These are phyloP conservation scores for Acipenser ruthenus DNA, from an alignment of 2,797 vertebrate genomes.

Conservation along the genomic window DNA sequence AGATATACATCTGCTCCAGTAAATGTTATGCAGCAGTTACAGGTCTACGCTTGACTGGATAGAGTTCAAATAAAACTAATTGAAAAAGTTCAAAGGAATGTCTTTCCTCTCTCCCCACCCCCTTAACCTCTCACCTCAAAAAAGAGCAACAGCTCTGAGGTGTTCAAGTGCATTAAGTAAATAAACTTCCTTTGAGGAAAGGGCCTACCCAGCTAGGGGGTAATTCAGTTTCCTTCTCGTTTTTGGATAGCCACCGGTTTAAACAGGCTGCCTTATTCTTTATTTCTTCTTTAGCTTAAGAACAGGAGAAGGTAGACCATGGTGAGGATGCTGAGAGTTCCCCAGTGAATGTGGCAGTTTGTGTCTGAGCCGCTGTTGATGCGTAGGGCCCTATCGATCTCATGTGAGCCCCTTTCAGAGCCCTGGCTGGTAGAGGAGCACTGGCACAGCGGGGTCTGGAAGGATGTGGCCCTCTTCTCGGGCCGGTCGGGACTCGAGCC, in stretches of 20 bases:
- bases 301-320: slow-evolving; percentile 41
- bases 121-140: slow-evolving; percentile 23
- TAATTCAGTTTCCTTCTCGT: slow-evolving; percentile 37
- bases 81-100: slow-evolving; percentile 38
- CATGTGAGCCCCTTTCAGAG: slow-evolving; percentile 47
- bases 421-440: slow-evolving; percentile 64
- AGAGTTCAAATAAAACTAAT: slow-evolving; percentile 50
- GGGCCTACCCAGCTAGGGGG: slow-evolving; percentile 38
- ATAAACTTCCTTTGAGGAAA: slow-evolving; percentile 44
- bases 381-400: slow-evolving; percentile 37
- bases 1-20: slow-evolving; percentile 58
- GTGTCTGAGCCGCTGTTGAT: slow-evolving; percentile 30
- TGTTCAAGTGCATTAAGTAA: slow-evolving; percentile 54
- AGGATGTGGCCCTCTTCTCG: slow-evolving; percentile 85
- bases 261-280: slow-evolving; percentile 14
- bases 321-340: slow-evolving; percentile 18
- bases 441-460: slow-evolving; percentile 87
- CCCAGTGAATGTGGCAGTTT: slow-evolving; percentile 12
- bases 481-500: slow-evolving; percentile 87
- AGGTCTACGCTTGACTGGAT: slow-evolving; percentile 53
- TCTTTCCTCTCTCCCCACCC: slow-evolving; percentile 9
- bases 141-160: slow-evolving; percentile 38
- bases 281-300: slow-evolving; percentile 49
- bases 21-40: slow-evolving; percentile 69
- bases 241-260: slow-evolving; percentile 23